Percentiles rank a stretch among this genome's conserved stretches.
Conservation (phyloP, 92 coral and sea anemone genomes). For the Bergia puertoricense region DNA sequence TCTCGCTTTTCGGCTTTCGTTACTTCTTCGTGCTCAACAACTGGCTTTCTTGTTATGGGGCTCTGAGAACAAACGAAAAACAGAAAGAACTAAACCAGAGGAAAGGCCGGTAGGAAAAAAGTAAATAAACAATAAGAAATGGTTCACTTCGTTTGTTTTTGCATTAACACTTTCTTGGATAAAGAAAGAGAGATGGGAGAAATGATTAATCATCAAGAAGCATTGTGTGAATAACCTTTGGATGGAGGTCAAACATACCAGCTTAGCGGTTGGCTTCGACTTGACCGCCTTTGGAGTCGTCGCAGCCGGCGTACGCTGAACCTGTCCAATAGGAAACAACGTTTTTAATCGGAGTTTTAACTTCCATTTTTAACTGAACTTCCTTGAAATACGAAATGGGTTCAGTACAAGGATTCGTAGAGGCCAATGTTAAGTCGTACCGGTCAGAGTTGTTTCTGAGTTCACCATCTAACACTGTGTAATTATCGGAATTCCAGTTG, state of each 20-base stretch:
- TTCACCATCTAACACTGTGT: too few relatives aligned
- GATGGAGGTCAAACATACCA: conserved; percentile 29
- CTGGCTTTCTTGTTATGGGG: conserved; percentile 2
- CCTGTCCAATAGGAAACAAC: neutral
- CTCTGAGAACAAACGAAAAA: neutral
- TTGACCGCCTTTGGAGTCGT: neutral
- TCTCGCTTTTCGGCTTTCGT: conserved; percentile 11
- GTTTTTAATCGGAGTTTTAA: neutral
- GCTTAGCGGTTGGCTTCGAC: conserved; percentile 49
- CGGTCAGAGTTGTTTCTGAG: too few relatives aligned
- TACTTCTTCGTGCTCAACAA: neutral
- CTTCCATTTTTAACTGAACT: too few relatives aligned
- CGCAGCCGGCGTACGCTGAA: neutral
- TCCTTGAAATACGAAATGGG: too few relatives aligned
- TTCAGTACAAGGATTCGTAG: too few relatives aligned
- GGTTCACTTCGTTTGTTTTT: too few relatives aligned
- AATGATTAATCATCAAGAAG: neutral
- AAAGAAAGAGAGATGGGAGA: neutral
- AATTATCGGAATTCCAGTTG: too few relatives aligned
- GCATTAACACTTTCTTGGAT: too few relatives aligned
- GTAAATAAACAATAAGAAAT: neutral
- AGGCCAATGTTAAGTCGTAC: too few relatives aligned
- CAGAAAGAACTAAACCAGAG: too few relatives aligned
- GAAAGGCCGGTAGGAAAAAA: neutral
- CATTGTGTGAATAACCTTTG: neutral